Evolutionary conservation across 2,888 invertebrate genomes (phyloP), one percentile per base, ranked within the genome.

Genomic region (Scrobipalpa costella): DNA sequence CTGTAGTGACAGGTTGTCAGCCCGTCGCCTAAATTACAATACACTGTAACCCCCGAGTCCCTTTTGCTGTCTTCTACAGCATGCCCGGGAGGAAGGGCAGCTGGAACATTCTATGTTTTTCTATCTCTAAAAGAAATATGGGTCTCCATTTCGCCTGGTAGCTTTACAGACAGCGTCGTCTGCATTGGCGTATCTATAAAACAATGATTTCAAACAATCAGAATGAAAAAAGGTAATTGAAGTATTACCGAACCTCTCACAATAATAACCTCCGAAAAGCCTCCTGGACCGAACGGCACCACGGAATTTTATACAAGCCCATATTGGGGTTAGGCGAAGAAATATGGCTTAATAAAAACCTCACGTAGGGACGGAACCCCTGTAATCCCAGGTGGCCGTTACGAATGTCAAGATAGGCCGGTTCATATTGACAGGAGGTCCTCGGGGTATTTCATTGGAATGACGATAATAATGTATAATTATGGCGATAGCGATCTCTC

Each of bases 271-370:
- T 34, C 15, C 34, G 7, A 52, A 55, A 27, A 9, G 15, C 55
- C 7, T 52, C 11, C 11, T 13, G 50, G 21, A 27, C 9, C 11
- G 21, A 55, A 55, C 15, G n/a, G 21, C 11, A 52, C 50, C 27
- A 21, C 13, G 50, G 50, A 55, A 55, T 34, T 55, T 55, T 55
- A 55, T 55, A 55, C 15, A 34, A 34, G 34, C 15, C 7, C 5
- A 34, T 55, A 55, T 55, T 34, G 55, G 55, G 55, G 55, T 55
- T 55, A 55, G 15, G 21, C 40, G 52, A 57, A 63, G 64, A 69
- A 66, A 66, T 66, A 67, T 65, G 61, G 63, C 63, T 64, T 67
- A 67, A 68, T 68, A 68, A 67, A 67, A 66, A 47, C 34, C 64
- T 67, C 68, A 65, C 65, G 68, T 61, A 63, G n/a, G 38, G 55